Evolutionary conservation across 1,140 invertebrate species (phyloP), one percentile per base, ranked within the genome.

Genomic region (Hyles vespertilio): DNA sequence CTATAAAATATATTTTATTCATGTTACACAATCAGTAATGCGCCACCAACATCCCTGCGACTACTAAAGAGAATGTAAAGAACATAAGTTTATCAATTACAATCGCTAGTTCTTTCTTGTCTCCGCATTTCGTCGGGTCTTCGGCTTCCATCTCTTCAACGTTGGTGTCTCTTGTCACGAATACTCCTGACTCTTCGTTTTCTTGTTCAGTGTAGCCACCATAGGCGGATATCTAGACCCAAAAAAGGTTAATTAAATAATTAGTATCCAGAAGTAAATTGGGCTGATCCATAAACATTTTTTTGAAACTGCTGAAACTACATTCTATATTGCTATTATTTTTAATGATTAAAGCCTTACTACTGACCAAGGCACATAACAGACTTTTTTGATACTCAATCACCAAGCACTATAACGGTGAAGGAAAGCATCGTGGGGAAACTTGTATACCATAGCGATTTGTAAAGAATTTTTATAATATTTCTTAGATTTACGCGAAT

Each of bases 71-170:
- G 51, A 84, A 87, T 8, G 76, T 51, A 32, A 79, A 45, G 56
- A 87, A 87, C 56, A 83, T 56, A 0, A 70, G 40, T 63, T 79
- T 84, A 59, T 87, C 84, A 3, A 86, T 33, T 0, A 72, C 76
- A 43, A 74, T 74, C 1, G 79, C 83, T 9, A 85, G 34, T 54
- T 87, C 81, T 36, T 61, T 69, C 32, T 61, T 65, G n/a, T 79
- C 72, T 2, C 72, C 65, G 43, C 59, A 65, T 5, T 64, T 50
- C 8, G 22, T 32, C 22, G 22, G 22, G 33, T 67, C 65, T 3
- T 84, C 81, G 12, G 65, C 55, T 46, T 83, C 71, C 80, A 84
- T 81, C 51, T 82, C 77, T 63, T 82, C 80, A 2, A 81, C 11
- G 2, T 40, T 40, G 36, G 63, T 61, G n/a, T 61, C 67, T 45